A percentile compares a stretch with the other conserved stretches of the same genome.
phyloP scores from a whole-genome alignment of 2,113 vertebrate species.

The Siniperca chuatsi region DNA sequence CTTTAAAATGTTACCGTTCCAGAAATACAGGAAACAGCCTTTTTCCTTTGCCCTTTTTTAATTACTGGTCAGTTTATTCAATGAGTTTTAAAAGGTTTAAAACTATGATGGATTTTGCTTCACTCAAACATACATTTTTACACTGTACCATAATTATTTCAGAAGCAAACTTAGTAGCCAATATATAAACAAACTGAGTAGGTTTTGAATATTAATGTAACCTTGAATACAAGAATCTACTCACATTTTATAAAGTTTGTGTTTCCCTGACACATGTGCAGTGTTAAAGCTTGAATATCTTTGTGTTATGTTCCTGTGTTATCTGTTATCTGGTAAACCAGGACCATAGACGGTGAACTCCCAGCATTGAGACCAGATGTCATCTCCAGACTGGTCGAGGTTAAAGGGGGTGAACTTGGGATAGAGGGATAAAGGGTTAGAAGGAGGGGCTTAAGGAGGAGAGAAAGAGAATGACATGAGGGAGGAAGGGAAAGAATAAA shows the following conservation, averaged over 20 bases:
- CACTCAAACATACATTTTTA: neutral
- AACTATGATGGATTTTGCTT: neutral
- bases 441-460: neutral
- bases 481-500: neutral
- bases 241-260: neutral
- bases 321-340: constrained; percentile 50
- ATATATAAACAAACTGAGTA: neutral
- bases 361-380: constrained; percentile 20
- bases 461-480: neutral
- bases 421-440: neutral
- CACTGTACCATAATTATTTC: neutral
- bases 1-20: neutral
- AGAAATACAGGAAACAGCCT: neutral
- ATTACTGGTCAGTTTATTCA: neutral
- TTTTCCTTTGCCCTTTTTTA: neutral
- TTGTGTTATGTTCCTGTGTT: neutral
- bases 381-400: constrained; percentile 24
- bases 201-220: neutral
- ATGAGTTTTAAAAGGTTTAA: neutral
- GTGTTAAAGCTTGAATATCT: neutral
- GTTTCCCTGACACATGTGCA: neutral
- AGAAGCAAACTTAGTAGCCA: neutral
- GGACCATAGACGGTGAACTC: constrained; percentile 41
- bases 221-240: neutral
- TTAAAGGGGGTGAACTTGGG: constrained; percentile 31